phyloP scores from a whole-genome alignment of 2,797 vertebrate species.

The Platalea minor region DNA sequence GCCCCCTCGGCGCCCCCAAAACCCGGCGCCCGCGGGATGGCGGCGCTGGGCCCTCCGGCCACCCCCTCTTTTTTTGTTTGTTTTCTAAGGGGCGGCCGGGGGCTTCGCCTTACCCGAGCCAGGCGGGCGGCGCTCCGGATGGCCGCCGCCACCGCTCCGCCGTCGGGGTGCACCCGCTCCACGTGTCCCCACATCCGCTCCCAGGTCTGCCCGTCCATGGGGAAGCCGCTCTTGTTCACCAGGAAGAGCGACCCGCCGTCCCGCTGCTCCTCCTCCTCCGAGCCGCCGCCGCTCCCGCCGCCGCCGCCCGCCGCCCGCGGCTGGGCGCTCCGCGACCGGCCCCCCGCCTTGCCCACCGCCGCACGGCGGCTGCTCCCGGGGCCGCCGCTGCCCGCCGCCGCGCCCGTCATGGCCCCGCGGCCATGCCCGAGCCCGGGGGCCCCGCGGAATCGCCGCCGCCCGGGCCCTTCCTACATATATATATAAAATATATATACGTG shows the following conservation, averaged over 20 bases:
- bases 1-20: background rate
- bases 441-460: background rate
- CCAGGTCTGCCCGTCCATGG: constrained; percentile 90
- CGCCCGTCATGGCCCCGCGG: constrained; percentile 11
- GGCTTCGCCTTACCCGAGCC: constrained; percentile 81
- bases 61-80: background rate
- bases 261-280: constrained; percentile 86
- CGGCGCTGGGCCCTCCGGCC: accelerated
- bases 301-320: constrained; percentile 51
- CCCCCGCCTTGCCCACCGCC: constrained; percentile 72
- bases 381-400: background rate
- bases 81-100: too few relatives aligned
- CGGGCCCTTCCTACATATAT: background rate
- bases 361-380: background rate
- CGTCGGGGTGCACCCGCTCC: constrained; percentile 87
- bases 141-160: constrained; percentile 87
- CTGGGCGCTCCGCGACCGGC: constrained; percentile 87
- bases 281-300: constrained; percentile 70
- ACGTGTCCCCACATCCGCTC: constrained; percentile 95
- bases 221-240: constrained; percentile 92
- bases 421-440: background rate
- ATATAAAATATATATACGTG: background rate
- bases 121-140: constrained; percentile 86
- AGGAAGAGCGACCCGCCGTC: constrained; percentile 90
- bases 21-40: background rate